phyloP scores from a whole-genome alignment of 2,113 vertebrate genomes.

The Pseudorhombus dupliciocellatus region DNA sequence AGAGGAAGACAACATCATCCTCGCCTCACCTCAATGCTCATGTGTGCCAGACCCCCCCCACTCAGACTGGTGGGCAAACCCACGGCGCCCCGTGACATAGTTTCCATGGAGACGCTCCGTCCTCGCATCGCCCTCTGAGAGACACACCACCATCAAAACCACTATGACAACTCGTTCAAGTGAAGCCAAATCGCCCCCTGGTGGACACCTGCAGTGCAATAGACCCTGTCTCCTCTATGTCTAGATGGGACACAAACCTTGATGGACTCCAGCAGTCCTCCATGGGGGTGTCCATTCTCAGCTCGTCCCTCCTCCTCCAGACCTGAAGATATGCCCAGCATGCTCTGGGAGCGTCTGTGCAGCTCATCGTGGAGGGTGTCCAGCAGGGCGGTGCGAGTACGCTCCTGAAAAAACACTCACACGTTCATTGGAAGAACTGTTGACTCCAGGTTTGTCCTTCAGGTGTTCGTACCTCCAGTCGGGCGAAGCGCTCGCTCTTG shows the following conservation, averaged over 20 bases:
- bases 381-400: slow-evolving; percentile 89
- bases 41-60: slow-evolving; percentile 86
- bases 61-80: slow-evolving; percentile 91
- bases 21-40: slow-evolving; percentile 85
- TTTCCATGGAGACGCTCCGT: slow-evolving; percentile 97
- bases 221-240: not conserved
- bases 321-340: slow-evolving; percentile 85
- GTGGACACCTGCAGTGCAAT: not conserved
- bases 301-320: slow-evolving; percentile 87
- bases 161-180: not conserved
- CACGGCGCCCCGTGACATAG: slow-evolving; percentile 81
- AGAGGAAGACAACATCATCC: not conserved
- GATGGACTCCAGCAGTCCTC: slow-evolving; percentile 94
- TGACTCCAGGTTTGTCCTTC: not conserved
- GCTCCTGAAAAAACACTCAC: slow-evolving; percentile 79
- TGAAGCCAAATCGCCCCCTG: not conserved
- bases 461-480: slow-evolving; percentile 87
- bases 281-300: slow-evolving; percentile 90
- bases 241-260: slow-evolving; percentile 81
- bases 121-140: slow-evolving; percentile 92
- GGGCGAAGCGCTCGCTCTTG: slow-evolving; percentile 94
- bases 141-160: not conserved
- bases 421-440: not conserved
- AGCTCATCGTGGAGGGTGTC: slow-evolving; percentile 92
- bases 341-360: slow-evolving; percentile 88